Evolutionary conservation across 2,888 invertebrate species (phyloP).

Genomic region (Cheiracanthium punctorium): DNA sequence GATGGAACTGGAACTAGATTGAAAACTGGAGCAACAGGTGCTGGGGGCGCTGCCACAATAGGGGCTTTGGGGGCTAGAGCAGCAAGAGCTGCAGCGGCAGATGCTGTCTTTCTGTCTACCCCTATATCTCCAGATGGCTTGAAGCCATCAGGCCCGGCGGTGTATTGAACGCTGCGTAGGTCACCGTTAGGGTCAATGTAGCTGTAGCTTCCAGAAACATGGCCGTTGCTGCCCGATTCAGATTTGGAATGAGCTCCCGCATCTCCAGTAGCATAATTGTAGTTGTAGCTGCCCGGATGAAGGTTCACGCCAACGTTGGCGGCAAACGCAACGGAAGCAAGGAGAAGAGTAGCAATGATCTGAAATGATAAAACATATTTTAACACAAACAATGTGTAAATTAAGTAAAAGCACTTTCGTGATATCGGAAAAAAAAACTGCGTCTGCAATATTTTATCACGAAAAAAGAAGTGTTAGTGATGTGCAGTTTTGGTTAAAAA

Average conservation of each 20-base stretch:
- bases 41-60: conserved; percentile 9
- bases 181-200: conserved; percentile 70
- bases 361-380: no score
- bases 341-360: conserved; percentile 31
- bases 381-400: no score
- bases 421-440: no score
- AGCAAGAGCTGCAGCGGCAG: conserved; percentile 64
- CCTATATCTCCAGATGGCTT: conserved; percentile 66
- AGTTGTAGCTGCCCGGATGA: conserved; percentile 50
- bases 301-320: conserved; percentile 51
- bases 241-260: conserved; percentile 45
- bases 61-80: conserved; percentile 65
- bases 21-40: conserved; percentile 12
- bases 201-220: conserved; percentile 63
- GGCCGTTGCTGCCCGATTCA: conserved; percentile 27
- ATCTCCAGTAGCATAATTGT: conserved; percentile 55
- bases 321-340: conserved; percentile 49
- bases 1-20: neutral
- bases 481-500: no score
- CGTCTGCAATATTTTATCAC: no score
- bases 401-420: no score
- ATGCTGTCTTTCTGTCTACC: conserved; percentile 70
- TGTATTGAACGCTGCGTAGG: conserved; percentile 54
- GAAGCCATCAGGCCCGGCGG: conserved; percentile 68
- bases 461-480: no score